These are phyloP conservation scores for Distichodus sexfasciatus DNA, from an alignment of 2,797 vertebrate genomes.

Conservation along the genomic window DNA sequence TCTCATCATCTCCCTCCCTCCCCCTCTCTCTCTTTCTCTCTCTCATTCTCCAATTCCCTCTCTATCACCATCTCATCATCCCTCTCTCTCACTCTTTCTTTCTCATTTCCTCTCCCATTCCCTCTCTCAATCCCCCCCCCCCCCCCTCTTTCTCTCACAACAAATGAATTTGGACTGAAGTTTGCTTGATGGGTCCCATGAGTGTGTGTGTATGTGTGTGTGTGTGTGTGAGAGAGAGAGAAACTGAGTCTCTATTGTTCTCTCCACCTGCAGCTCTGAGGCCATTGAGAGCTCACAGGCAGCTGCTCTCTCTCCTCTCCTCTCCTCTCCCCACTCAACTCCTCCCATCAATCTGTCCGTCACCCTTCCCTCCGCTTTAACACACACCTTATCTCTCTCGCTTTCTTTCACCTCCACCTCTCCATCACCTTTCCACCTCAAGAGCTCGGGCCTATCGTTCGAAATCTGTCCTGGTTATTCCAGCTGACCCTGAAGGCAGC, in stretches of 20 bases:
- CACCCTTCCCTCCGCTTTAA: too few species aligned
- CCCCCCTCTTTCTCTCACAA: conserved; percentile 42
- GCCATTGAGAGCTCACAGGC: conserved; percentile 37
- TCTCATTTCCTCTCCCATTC: conserved; percentile 17
- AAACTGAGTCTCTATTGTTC: conserved; percentile 53
- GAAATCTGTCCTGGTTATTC: too few species aligned
- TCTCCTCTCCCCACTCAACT: not conserved
- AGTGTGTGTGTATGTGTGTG: not conserved
- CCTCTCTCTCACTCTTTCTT: conserved; percentile 29
- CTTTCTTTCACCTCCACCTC: too few species aligned
- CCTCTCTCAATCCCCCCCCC: conserved; percentile 10
- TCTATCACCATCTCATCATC: too few species aligned
- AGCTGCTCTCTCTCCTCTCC: conserved; percentile 43
- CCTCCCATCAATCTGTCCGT: conserved; percentile 28
- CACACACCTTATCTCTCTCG: too few species aligned
- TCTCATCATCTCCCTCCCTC: too few species aligned
- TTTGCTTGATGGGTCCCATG: conserved; percentile 33
- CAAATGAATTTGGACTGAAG: conserved; percentile 43
- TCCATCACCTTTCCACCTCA: too few species aligned
- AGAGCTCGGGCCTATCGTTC: too few species aligned
- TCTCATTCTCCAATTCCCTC: too few species aligned
- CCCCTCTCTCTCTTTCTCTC: too few species aligned
- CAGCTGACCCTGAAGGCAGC: too few species aligned
- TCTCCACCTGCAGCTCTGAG: conserved; percentile 47
- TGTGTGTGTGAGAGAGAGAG: too few species aligned